Conservation (phyloP, 2,797 vertebrate genomes). For the Cryptoprocta ferox region DNA sequence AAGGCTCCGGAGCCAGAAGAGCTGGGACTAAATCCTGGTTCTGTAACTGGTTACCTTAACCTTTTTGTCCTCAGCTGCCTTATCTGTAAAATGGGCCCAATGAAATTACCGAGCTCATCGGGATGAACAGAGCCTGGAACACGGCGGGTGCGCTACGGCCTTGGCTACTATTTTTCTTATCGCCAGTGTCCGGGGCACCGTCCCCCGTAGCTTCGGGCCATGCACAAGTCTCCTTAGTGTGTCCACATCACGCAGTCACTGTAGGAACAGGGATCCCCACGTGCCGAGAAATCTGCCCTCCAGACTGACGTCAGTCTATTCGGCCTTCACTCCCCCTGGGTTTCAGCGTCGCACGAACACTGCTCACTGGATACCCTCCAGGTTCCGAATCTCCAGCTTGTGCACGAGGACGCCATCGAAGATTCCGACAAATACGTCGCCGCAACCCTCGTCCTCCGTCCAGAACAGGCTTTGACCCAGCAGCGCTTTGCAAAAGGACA, state of each 20-base stretch:
- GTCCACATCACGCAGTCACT: neutral
- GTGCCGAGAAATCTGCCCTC: neutral
- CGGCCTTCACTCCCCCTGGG: neutral
- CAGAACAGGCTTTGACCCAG: neutral
- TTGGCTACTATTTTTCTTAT: neutral
- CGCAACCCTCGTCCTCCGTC: neutral
- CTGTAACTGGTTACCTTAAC: neutral
- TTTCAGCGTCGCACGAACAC: neutral
- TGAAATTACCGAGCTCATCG: neutral
- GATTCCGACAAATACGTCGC: neutral
- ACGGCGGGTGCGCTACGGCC: rapidly evolving
- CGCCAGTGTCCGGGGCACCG: too few species aligned
- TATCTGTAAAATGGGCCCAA: neutral
- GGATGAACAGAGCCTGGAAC: neutral
- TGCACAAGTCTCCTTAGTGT: neutral
- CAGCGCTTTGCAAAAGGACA: neutral
- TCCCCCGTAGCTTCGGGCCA: neutral
- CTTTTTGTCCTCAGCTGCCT: neutral
- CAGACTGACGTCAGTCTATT: neutral
- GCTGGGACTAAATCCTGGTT: neutral
- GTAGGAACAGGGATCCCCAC: neutral
- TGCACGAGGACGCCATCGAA: neutral
- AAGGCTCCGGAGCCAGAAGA: neutral
- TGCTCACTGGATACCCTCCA: neutral
- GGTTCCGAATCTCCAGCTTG: neutral